These are phyloP conservation scores for Borostomias antarcticus DNA, from an alignment of 2,797 vertebrate species.

Conservation along the genomic window DNA sequence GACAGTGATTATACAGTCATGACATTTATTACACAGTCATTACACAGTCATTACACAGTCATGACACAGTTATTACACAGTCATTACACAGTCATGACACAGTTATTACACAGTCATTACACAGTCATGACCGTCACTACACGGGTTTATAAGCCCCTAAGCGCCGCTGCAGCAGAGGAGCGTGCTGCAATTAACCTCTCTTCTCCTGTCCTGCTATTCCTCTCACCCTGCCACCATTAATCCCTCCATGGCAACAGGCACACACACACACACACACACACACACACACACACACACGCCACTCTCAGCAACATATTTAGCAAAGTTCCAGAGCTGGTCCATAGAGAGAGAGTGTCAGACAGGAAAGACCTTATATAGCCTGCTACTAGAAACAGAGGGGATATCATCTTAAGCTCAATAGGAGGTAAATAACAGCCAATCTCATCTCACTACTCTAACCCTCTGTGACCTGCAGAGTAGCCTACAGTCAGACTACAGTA, in stretches of 20 bases:
- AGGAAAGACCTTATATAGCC: slow-evolving; percentile 17
- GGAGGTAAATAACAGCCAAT: not conserved
- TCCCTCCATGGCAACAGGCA: not conserved
- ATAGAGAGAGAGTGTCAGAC: not conserved
- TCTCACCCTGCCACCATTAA: slow-evolving; percentile 14
- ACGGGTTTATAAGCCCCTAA: slow-evolving; percentile 27
- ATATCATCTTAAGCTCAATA: not conserved
- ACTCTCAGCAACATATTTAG: not conserved
- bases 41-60: slow-evolving; percentile 10
- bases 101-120: too few relatives aligned
- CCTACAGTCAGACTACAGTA: too few relatives aligned
- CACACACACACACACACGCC: slow-evolving; percentile 17
- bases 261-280: not conserved
- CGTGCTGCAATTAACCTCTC: not conserved
- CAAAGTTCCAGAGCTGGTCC: not conserved
- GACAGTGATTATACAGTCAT: too few relatives aligned
- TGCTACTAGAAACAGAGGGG: not conserved
- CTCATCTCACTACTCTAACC: too few relatives aligned
- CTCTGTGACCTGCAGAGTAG: too few relatives aligned
- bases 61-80: slow-evolving; percentile 4
- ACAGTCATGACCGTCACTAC: too few relatives aligned
- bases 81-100: not conserved
- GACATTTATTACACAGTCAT: not conserved
- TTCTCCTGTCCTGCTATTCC: not conserved
- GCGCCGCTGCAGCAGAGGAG: slow-evolving; percentile 30